Conservation (phyloP, 2,797 vertebrate species). For the Myotis planiceps region DNA sequence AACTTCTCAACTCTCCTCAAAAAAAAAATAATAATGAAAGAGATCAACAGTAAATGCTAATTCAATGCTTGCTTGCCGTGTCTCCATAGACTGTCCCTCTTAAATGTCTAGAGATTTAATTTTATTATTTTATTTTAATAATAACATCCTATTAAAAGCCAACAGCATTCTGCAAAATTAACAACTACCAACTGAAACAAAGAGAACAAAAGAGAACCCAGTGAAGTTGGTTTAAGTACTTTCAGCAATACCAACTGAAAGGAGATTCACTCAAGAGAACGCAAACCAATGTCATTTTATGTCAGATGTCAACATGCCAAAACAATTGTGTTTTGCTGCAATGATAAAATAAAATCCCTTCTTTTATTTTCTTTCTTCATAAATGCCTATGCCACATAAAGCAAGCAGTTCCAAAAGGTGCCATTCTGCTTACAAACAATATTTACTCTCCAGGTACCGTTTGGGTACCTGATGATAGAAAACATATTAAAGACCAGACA, state of each 20-base stretch:
- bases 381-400: background rate
- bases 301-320: constrained; percentile 61
- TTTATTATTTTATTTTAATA: constrained; percentile 52
- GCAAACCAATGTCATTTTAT: constrained; percentile 53
- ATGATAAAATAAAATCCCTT: constrained; percentile 52
- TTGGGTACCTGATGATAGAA: background rate
- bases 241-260: background rate
- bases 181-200: background rate
- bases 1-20: background rate
- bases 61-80: background rate
- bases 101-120: background rate
- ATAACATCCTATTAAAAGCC: constrained; percentile 20
- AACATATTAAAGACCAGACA: background rate
- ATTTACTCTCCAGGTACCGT: background rate
- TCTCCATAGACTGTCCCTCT: background rate
- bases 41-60: background rate
- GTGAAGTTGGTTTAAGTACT: constrained; percentile 44
- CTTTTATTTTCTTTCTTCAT: constrained; percentile 46
- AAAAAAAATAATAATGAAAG: background rate
- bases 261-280: constrained; percentile 42
- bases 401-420: constrained; percentile 38
- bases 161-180: constrained; percentile 19
- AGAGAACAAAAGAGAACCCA: constrained; percentile 22
- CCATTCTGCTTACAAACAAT: background rate
- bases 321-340: constrained; percentile 54